A percentile compares a stretch with the other conserved stretches of the same genome.
Evolutionary conservation across 2,113 vertebrate genomes (phyloP).

Genomic region (Tylochromis polylepis): DNA sequence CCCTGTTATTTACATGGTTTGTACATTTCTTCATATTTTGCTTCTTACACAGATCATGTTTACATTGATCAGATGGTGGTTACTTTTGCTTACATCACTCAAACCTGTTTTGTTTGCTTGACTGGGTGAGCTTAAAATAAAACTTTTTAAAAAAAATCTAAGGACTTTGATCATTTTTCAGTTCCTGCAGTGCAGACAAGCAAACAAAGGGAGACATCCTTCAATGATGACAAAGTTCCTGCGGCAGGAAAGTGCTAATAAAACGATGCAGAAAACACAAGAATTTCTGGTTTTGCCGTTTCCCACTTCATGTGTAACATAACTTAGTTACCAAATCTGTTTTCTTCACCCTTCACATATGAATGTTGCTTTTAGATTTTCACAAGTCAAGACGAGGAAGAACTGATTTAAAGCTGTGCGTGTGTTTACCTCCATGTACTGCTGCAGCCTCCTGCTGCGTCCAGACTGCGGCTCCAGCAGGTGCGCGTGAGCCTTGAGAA

Average conservation of each 20-base stretch:
- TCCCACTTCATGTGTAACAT: too few relatives aligned
- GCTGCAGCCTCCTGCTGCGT: conserved; percentile 60
- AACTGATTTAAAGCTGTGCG: not conserved
- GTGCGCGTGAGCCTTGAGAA: conserved; percentile 58
- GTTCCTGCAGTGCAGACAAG: not conserved
- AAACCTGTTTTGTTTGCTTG: too few relatives aligned
- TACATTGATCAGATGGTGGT: too few relatives aligned
- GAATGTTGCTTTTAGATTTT: not conserved
- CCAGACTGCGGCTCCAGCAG: conserved; percentile 56
- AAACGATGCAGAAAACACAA: not conserved
- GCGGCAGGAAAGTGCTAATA: not conserved
- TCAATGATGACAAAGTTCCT: not conserved
- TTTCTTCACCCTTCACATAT: not conserved
- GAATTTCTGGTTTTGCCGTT: too few relatives aligned
- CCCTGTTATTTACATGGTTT: too few relatives aligned
- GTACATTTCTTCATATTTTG: too few relatives aligned
- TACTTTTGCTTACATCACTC: too few relatives aligned
- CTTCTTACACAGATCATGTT: too few relatives aligned
- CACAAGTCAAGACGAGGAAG: too few relatives aligned
- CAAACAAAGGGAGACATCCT: not conserved
- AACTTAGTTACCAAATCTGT: not conserved
- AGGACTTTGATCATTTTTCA: not conserved
- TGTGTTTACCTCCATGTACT: conserved; percentile 56
- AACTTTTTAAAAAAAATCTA: not conserved
- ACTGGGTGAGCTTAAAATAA: too few relatives aligned